phyloP scores from a whole-genome alignment of 2,113 vertebrate genomes.

The Perognathus longimembris region DNA sequence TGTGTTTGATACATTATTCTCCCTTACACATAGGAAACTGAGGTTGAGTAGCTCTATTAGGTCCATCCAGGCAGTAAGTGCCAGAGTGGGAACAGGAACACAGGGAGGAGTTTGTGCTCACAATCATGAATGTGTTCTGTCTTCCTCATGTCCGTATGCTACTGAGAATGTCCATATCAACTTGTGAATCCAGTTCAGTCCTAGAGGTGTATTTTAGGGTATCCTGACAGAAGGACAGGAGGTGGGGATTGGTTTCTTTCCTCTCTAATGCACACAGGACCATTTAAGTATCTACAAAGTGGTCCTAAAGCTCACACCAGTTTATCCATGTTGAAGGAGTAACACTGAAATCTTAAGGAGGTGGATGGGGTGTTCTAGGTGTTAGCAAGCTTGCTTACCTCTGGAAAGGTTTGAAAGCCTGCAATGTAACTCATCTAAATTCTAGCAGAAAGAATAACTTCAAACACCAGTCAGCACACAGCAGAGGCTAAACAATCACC shows the following conservation, averaged over 20 bases:
- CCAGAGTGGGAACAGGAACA: neutral
- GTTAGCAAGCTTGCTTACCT: neutral
- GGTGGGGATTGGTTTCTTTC: neutral
- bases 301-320: neutral
- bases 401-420: neutral
- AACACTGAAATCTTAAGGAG: neutral
- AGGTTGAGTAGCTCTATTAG: neutral
- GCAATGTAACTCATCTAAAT: neutral
- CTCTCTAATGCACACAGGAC: neutral
- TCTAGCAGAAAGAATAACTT: neutral
- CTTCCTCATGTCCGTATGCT: neutral
- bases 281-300: neutral
- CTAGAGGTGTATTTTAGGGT: too few species aligned
- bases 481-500: neutral
- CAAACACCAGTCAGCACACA: neutral
- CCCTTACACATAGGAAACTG: neutral
- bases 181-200: neutral
- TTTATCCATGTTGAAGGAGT: neutral
- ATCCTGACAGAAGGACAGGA: neutral
- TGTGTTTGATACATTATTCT: too few species aligned
- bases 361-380: neutral
- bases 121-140: rapidly evolving
- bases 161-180: neutral
- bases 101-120: neutral
- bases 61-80: neutral